These are phyloP conservation scores for Cosmia pyralina DNA, from an alignment of 2,888 invertebrate species.

Conservation along the genomic window DNA sequence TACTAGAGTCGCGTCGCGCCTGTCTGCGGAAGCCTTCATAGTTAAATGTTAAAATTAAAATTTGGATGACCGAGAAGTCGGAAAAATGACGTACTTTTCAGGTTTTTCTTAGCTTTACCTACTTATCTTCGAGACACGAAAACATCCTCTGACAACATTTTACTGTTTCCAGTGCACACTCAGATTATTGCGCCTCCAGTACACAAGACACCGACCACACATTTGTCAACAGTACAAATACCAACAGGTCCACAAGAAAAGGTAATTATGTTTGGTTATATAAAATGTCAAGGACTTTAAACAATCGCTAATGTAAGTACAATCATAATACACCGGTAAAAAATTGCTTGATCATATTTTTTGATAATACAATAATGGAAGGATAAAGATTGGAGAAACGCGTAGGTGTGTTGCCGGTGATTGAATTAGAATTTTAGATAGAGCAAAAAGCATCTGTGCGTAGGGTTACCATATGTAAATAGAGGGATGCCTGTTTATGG, in stretches of 20 bases:
- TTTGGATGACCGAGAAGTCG: background rate
- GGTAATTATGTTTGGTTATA: conserved; percentile 69
- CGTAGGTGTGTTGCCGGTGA: conserved; percentile 31
- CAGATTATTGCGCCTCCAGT: conserved; percentile 83
- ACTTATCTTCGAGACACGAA: background rate
- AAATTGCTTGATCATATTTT: conserved; percentile 41
- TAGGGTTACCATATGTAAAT: no score
- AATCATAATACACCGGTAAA: conserved; percentile 7
- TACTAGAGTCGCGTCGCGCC: no score
- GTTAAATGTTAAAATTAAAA: background rate
- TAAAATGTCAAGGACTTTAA: conserved; percentile 15
- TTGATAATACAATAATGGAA: conserved; percentile 25
- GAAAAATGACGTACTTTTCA: background rate
- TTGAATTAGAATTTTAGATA: conserved; percentile 27
- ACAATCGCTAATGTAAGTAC: background rate
- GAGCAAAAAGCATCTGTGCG: conserved; percentile 27
- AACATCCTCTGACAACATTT: background rate
- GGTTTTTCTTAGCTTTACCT: background rate
- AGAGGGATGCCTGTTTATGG: no score
- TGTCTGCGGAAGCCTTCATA: no score
- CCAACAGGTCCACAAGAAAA: conserved; percentile 81
- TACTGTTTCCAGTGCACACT: conserved; percentile 77
- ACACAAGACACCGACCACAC: conserved; percentile 86
- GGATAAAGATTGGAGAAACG: conserved; percentile 16
- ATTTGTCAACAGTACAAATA: conserved; percentile 82